Evolutionary conservation across 2,113 vertebrate genomes (phyloP).

Genomic region (Seriola rivoliana): DNA sequence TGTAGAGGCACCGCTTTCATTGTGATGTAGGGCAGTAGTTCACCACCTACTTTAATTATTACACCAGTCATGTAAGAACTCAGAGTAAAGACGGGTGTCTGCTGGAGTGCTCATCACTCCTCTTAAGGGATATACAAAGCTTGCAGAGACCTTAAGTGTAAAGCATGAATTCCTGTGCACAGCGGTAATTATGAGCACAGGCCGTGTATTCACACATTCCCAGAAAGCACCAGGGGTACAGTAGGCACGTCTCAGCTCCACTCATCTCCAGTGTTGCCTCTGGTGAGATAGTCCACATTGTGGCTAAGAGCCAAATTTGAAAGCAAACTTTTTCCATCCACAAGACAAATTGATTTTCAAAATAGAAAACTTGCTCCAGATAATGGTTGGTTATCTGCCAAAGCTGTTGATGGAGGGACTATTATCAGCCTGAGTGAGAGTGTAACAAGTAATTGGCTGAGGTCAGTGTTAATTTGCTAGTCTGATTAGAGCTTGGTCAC

Average conservation of each 20-base stretch:
- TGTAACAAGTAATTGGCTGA: conserved; percentile 28
- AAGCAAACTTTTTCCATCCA: conserved; percentile 20
- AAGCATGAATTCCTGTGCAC: conserved; percentile 7
- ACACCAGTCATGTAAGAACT: background rate
- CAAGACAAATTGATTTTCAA: conserved; percentile 13
- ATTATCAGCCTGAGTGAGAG: conserved; percentile 5
- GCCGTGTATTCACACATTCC: conserved; percentile 21
- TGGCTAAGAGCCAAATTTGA: background rate
- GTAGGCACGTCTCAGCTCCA: background rate
- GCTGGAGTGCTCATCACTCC: conserved; percentile 3
- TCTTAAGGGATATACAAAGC: background rate
- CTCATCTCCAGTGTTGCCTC: conserved; percentile 9
- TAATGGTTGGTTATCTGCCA: conserved; percentile 17
- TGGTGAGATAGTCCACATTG: conserved; percentile 2
- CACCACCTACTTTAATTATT: conserved; percentile 23
- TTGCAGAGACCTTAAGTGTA: background rate
- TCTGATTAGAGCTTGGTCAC: conserved; percentile 30
- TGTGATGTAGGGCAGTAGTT: conserved; percentile 29
- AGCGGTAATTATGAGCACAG: conserved; percentile 22
- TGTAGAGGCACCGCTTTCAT: conserved; percentile 9
- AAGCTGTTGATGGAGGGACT: background rate
- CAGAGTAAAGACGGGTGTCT: conserved; percentile 5
- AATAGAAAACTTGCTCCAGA: conserved; percentile 15
- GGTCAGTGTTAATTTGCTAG: conserved; percentile 35
- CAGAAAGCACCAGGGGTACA: background rate